Percentiles rank a stretch among this genome's conserved stretches.
phyloP scores from a whole-genome alignment of 2,888 invertebrate genomes.

The Ecliptopera silaceata region DNA sequence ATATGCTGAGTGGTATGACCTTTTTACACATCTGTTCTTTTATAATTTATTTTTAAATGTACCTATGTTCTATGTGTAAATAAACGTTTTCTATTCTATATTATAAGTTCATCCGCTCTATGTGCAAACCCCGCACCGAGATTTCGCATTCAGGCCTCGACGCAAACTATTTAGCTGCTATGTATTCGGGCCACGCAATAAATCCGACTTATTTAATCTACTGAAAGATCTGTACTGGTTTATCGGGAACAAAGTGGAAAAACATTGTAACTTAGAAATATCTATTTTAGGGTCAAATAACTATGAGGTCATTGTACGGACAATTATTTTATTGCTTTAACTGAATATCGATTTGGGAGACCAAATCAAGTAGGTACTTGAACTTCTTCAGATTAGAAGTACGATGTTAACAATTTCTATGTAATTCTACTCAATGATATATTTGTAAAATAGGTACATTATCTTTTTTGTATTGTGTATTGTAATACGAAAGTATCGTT shows the following conservation, averaged over 20 bases:
- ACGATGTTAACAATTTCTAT: too few species aligned
- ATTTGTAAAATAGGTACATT: neutral
- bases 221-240: constrained; percentile 57
- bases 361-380: too few species aligned
- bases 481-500: neutral
- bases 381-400: too few species aligned
- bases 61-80: too few species aligned
- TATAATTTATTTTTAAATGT: too few species aligned
- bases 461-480: neutral
- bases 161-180: constrained; percentile 58
- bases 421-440: too few species aligned
- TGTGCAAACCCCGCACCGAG: neutral
- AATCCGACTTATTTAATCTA: constrained; percentile 75
- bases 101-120: constrained; percentile 16
- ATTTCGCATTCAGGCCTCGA: constrained; percentile 40
- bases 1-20: too few species aligned
- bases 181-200: constrained; percentile 69
- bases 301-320: too few species aligned
- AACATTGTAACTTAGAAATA: constrained; percentile 34
- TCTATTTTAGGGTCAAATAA: constrained; percentile 8
- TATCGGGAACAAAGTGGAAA: constrained; percentile 28
- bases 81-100: too few species aligned
- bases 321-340: too few species aligned
- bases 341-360: too few species aligned
- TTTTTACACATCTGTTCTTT: too few species aligned